These are phyloP conservation scores for Aplodontia rufa DNA, from an alignment of 2,113 vertebrate species.

Conservation along the genomic window DNA sequence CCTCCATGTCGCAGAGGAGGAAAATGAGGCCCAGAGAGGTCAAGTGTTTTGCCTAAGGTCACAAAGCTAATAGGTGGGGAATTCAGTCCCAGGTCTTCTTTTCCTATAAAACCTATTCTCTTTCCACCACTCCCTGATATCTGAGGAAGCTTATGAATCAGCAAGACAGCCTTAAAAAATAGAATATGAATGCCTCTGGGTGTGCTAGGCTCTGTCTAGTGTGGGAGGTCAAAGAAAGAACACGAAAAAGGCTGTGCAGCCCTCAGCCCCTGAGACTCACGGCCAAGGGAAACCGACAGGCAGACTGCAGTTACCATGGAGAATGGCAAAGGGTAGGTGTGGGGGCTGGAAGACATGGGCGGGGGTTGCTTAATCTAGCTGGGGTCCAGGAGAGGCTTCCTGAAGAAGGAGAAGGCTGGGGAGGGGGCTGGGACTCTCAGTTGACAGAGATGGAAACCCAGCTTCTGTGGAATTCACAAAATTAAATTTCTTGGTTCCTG, in stretches of 20 bases:
- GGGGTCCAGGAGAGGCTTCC: background rate
- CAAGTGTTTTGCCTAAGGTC: background rate
- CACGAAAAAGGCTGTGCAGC: fast-evolving
- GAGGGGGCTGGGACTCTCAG: background rate
- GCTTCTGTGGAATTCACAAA: background rate
- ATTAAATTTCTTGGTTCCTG: background rate
- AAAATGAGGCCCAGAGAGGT: background rate
- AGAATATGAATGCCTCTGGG: background rate
- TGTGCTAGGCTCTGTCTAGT: background rate
- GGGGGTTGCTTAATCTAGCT: background rate
- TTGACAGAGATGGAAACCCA: background rate
- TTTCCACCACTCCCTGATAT: background rate
- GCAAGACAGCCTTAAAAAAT: background rate
- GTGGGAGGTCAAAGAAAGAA: background rate
- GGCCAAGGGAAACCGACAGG: background rate
- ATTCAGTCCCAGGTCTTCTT: background rate
- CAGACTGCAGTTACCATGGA: background rate
- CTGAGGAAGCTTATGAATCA: background rate
- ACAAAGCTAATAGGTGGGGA: background rate
- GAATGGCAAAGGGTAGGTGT: background rate
- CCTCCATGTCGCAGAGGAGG: background rate
- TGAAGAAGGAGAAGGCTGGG: background rate
- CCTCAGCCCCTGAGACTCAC: background rate
- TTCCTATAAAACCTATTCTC: background rate
- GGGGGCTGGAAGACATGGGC: background rate